Percentiles rank a stretch among this genome's conserved stretches.
Conservation (phyloP, 2,888 invertebrate genomes). For the Teleiodes luculella region DNA sequence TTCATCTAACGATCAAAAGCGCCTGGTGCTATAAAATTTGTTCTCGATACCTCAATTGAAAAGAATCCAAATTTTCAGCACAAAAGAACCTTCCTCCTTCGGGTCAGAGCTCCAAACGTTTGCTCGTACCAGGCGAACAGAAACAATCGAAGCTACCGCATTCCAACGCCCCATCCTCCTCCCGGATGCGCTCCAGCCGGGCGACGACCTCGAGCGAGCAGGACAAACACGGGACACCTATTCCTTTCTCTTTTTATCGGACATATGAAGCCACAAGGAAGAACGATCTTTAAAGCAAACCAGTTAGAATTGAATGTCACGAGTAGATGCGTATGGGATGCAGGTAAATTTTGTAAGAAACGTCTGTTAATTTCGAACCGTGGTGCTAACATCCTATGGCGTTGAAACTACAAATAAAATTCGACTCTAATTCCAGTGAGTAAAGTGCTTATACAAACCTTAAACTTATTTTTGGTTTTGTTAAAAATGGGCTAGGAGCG, state of each 20-base stretch:
- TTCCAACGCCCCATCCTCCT: conserved; percentile 50
- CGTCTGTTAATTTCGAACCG: conserved; percentile 44
- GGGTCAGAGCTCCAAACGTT: conserved; percentile 58
- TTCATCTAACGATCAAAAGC: too few relatives aligned
- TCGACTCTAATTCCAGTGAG: conserved; percentile 24
- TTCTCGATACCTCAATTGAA: too few relatives aligned
- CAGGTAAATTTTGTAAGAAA: conserved; percentile 46
- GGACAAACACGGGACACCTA: conserved; percentile 60
- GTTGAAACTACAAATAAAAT: conserved; percentile 21
- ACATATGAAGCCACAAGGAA: background rate
- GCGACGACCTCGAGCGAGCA: conserved; percentile 49
- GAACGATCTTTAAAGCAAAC: background rate
- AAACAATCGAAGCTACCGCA: conserved; percentile 44
- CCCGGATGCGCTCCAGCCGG: conserved; percentile 42
- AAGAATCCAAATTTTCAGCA: background rate
- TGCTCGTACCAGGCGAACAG: conserved; percentile 62
- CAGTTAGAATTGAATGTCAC: background rate
- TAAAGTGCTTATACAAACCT: conserved; percentile 2
- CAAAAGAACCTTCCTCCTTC: conserved; percentile 25
- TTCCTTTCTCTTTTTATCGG: conserved; percentile 34
- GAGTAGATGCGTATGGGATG: conserved; percentile 19
- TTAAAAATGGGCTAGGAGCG: conserved; percentile 63
- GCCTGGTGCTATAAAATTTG: too few relatives aligned
- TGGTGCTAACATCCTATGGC: conserved; percentile 35
- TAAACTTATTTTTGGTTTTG: conserved; percentile 45